These are phyloP conservation scores for Goniozus legneri DNA, from an alignment of 1,140 invertebrate species.

Conservation along the genomic window DNA sequence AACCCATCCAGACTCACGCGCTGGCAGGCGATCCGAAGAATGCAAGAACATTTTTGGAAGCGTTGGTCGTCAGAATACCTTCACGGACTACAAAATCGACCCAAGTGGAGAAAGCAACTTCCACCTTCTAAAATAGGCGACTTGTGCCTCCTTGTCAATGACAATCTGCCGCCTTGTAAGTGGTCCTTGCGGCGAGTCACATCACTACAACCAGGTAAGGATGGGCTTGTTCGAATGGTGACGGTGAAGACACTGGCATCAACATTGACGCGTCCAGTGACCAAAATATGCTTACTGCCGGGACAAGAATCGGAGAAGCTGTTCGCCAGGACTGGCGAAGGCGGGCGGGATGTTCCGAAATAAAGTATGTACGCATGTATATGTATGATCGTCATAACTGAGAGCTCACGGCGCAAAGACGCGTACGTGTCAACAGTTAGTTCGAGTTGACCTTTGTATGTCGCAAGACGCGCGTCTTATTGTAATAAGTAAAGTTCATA, in stretches of 20 bases:
- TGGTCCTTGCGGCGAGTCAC: neutral
- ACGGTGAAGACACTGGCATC: too few relatives aligned
- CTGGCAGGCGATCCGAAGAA: slow-evolving; percentile 24
- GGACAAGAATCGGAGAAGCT: neutral
- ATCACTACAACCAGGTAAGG: neutral
- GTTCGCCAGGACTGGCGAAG: neutral
- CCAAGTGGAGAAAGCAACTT: slow-evolving; percentile 23
- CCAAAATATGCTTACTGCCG: neutral
- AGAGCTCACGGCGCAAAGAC: too few relatives aligned
- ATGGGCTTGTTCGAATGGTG: neutral
- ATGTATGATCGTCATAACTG: too few relatives aligned
- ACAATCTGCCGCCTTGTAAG: neutral
- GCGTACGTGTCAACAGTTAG: too few relatives aligned
- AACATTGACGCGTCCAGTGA: slow-evolving; percentile 1
- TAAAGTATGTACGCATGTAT: too few relatives aligned
- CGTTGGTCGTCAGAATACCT: slow-evolving; percentile 14
- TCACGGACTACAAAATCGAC: slow-evolving; percentile 16
- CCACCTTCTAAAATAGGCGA: neutral
- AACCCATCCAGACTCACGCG: slow-evolving; percentile 12
- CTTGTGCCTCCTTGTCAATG: slow-evolving; percentile 1
- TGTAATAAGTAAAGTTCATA: too few relatives aligned
- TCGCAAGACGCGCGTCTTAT: too few relatives aligned
- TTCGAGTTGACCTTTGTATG: too few relatives aligned
- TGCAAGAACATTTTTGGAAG: slow-evolving; percentile 28
- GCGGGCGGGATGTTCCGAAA: neutral